phyloP scores from a whole-genome alignment of 2,888 invertebrate species.

The Dynastes grantii region DNA sequence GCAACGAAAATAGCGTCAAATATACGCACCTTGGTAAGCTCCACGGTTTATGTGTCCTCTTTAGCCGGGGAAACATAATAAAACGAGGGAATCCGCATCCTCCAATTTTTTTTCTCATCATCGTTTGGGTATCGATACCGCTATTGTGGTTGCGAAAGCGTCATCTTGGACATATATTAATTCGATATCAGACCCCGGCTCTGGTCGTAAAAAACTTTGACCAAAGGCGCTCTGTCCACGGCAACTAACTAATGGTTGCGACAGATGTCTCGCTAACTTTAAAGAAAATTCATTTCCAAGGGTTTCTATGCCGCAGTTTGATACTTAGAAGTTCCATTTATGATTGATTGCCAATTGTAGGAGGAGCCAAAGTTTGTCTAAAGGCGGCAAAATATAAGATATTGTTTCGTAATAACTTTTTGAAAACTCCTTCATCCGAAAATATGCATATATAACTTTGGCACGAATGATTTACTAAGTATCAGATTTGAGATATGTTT shows the following conservation, averaged over 20 bases:
- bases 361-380: not conserved
- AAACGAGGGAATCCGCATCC: not conserved
- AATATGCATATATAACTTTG: not conserved
- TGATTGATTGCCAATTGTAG: constrained; percentile 9
- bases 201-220: constrained; percentile 37
- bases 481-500: too few species aligned
- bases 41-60: not conserved
- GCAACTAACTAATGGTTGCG: constrained; percentile 36
- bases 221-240: constrained; percentile 29
- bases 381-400: not conserved
- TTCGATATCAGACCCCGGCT: constrained; percentile 16
- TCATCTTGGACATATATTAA: constrained; percentile 43
- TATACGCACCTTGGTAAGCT: constrained; percentile 26
- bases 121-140: not conserved
- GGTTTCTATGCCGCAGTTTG: constrained; percentile 7
- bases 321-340: constrained; percentile 13
- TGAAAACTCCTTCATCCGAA: not conserved
- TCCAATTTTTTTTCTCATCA: not conserved
- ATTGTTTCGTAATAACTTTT: not conserved
- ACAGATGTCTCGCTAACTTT: constrained; percentile 41
- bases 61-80: not conserved
- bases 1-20: constrained; percentile 18
- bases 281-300: constrained; percentile 38
- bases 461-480: too few species aligned
- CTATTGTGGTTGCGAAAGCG: constrained; percentile 4